Evolutionary conservation across 2,888 invertebrate genomes (phyloP).

Genomic region (Spodoptera exigua): DNA sequence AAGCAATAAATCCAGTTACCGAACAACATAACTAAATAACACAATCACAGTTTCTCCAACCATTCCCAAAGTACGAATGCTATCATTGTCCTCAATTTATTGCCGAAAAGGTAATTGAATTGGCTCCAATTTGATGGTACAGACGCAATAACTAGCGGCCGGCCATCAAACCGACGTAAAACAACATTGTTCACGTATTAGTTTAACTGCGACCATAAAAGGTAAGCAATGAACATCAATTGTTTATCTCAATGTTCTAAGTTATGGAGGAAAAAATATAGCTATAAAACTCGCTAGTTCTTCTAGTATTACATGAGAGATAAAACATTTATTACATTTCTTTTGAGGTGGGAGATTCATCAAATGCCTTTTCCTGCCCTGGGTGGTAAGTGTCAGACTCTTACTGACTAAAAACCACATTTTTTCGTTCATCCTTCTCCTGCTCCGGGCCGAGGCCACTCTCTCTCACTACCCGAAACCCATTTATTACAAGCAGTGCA

Average conservation of each 20-base stretch:
- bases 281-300: not conserved
- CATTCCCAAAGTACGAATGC: slow-evolving; percentile 18
- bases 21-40: not conserved
- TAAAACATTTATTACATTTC: no score
- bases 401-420: no score
- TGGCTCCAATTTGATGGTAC: slow-evolving; percentile 42
- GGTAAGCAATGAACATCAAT: slow-evolving; percentile 24
- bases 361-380: no score
- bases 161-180: slow-evolving; percentile 52
- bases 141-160: slow-evolving; percentile 24
- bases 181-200: slow-evolving; percentile 44
- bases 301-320: no score
- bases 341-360: no score
- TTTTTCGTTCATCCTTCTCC: no score
- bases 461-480: no score
- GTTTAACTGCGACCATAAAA: slow-evolving; percentile 48
- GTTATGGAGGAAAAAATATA: not conserved
- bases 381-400: no score
- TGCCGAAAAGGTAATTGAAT: slow-evolving; percentile 50
- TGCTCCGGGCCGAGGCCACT: no score
- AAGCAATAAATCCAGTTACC: not conserved
- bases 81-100: slow-evolving; percentile 43
- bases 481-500: no score
- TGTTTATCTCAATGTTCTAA: slow-evolving; percentile 29
- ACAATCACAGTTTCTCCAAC: slow-evolving; percentile 17